A percentile compares a stretch with the other conserved stretches of the same genome.
Evolutionary conservation across 2,888 invertebrate genomes (phyloP).

Genomic region (Eueremaeus valkanovi): DNA sequence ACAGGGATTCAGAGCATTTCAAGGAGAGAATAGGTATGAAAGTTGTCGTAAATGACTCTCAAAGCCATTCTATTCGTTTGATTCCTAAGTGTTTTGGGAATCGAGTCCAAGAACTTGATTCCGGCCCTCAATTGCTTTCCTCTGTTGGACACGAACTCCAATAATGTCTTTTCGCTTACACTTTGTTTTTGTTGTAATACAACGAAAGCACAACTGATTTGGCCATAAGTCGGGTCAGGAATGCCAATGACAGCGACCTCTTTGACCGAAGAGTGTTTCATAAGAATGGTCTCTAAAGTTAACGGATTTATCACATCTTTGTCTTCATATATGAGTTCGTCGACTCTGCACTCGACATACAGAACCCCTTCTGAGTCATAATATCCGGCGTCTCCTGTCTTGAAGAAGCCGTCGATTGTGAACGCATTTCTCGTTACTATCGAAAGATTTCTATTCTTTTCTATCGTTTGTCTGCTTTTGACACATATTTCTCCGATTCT

Average conservation of each 20-base stretch:
- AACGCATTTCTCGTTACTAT: not conserved
- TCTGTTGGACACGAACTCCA: not conserved
- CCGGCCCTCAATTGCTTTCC: not conserved
- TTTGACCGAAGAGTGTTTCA: not conserved
- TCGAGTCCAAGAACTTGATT: not conserved
- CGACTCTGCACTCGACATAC: constrained; percentile 13
- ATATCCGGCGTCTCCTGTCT: constrained; percentile 33
- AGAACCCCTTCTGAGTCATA: constrained; percentile 24
- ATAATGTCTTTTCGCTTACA: not conserved
- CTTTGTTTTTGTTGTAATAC: not conserved
- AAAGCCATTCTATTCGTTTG: not conserved
- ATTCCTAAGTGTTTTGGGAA: not conserved
- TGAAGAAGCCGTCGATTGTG: constrained; percentile 32
- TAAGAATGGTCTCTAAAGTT: not conserved
- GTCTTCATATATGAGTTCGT: not conserved
- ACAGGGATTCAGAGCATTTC: not conserved
- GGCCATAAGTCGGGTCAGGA: not conserved
- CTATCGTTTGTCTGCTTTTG: not conserved
- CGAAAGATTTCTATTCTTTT: not conserved
- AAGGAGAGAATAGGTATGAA: not conserved
- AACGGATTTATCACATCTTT: not conserved
- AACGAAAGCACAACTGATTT: constrained; percentile 21
- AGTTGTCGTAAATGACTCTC: not conserved
- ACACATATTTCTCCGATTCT: constrained; percentile 33
- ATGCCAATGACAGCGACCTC: constrained; percentile 20